A percentile compares a stretch with the other conserved stretches of the same genome.
Evolutionary conservation across 1,140 invertebrate genomes (phyloP).

Genomic region (Phocides pigmalion): DNA sequence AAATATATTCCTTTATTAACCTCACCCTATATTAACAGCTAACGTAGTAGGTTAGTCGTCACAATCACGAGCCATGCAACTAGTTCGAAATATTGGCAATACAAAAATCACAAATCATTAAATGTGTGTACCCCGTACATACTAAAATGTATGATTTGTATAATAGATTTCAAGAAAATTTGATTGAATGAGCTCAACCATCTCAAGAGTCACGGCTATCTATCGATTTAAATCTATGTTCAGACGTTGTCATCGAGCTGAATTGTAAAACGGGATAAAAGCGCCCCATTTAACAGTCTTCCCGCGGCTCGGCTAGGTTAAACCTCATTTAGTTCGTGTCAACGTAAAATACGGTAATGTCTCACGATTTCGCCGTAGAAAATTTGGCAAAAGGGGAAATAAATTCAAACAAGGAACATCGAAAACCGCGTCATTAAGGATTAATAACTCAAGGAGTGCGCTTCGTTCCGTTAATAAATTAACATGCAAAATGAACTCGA

Average conservation of each 20-base stretch:
- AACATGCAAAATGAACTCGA: conserved; percentile 22
- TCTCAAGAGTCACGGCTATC: no score
- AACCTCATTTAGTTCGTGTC: conserved; percentile 33
- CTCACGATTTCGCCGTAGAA: conserved; percentile 17
- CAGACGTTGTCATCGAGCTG: conserved; percentile 11
- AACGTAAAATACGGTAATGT: conserved; percentile 31
- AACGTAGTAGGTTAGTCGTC: no score
- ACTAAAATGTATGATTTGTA: no score
- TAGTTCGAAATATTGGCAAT: no score
- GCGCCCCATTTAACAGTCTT: conserved; percentile 22
- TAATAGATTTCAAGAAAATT: no score
- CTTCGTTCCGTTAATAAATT: conserved; percentile 23
- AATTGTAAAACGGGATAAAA: conserved; percentile 27
- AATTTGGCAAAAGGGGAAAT: conserved; percentile 19
- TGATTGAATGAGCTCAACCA: no score
- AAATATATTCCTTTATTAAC: no score
- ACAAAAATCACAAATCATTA: no score
- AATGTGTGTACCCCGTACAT: no score
- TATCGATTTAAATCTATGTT: background rate
- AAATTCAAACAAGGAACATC: conserved; percentile 27
- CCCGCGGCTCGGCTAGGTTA: conserved; percentile 14
- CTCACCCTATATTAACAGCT: no score
- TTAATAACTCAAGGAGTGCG: conserved; percentile 25
- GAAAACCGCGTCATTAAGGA: conserved; percentile 28
- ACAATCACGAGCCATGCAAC: no score